Base-by-base conservation (phyloP, 1,140 invertebrate species). In the Tetramorium parvispinum region DNA sequence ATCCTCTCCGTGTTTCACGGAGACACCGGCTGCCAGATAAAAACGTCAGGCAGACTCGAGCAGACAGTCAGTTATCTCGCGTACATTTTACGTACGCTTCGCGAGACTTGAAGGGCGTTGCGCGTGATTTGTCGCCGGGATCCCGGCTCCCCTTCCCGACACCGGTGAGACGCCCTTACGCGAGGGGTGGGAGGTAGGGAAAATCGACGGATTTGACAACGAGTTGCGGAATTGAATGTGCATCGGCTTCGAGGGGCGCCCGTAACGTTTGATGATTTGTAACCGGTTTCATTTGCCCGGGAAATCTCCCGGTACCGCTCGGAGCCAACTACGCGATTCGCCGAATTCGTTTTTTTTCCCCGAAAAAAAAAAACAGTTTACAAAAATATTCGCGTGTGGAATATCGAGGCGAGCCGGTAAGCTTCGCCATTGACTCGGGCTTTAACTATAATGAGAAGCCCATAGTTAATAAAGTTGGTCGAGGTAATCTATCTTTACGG, bases 61-160 rank as follows among this genome's bases (percentile, higher is more conserved):
- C 81, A 81, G 70, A 65, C 65, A 61, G 87, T 46, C 83, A 40
- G 68, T 89, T 89, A 82, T 89, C 85, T 89, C 65, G 53, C 57
- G 55, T 46, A 70, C 87, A 83, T 90, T 90, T 90, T 75, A 75
- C 71, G 51, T 73, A 70, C 78, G 79, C 37, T 59, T 86, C 55
- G 77, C 57, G 57, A 91, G 37, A 66, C 37, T 68, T 66, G 63
- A 87, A 83, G 78, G 59, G 68, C 87, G 85, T 88, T 70, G 70
- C 85, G 71, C 85, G 61, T 88, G 88, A 88, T 89, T 89, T 88
- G 88, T 89, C 87, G 79, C 66, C 27, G 55, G 82, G 24, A 11
- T 43, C 65, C 65, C 13, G 18, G 1, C 32, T 5, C 51, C 37
- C 37, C 16, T 66, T 87, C 24, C 43, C 24, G 71, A n/a, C 32